These are phyloP conservation scores for Aelia acuminata DNA, from an alignment of 2,888 invertebrate species.

Conservation along the genomic window DNA sequence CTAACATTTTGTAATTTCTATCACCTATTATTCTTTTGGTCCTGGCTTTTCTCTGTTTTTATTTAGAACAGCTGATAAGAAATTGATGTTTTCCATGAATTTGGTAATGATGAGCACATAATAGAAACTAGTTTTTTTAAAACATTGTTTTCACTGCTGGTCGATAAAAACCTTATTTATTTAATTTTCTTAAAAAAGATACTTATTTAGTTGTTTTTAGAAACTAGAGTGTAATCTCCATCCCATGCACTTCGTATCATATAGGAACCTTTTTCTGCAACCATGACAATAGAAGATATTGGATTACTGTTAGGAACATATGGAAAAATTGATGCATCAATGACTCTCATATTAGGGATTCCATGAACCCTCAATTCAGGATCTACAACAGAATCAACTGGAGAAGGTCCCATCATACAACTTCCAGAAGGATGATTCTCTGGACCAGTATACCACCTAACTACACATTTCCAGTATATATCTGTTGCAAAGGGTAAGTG, in stretches of 20 bases:
- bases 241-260: slow-evolving; percentile 66
- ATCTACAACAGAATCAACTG: slow-evolving; percentile 68
- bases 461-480: slow-evolving; percentile 67
- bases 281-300: slow-evolving; percentile 67
- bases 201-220: neutral
- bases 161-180: neutral
- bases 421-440: slow-evolving; percentile 68
- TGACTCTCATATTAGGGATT: slow-evolving; percentile 69
- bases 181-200: neutral
- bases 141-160: neutral
- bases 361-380: slow-evolving; percentile 68
- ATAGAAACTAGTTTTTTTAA: neutral
- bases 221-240: neutral
- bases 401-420: slow-evolving; percentile 68
- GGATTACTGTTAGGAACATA: slow-evolving; percentile 69
- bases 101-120: neutral
- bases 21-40: neutral
- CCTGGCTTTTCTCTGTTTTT: neutral
- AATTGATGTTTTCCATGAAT: neutral
- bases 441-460: slow-evolving; percentile 66
- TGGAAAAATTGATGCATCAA: slow-evolving; percentile 70
- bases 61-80: neutral
- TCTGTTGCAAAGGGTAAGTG: slow-evolving; percentile 64
- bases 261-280: slow-evolving; percentile 67
- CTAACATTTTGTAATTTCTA: neutral